Base-by-base conservation (phyloP, 2,797 vertebrate genomes). In the Pangasius macronema region DNA sequence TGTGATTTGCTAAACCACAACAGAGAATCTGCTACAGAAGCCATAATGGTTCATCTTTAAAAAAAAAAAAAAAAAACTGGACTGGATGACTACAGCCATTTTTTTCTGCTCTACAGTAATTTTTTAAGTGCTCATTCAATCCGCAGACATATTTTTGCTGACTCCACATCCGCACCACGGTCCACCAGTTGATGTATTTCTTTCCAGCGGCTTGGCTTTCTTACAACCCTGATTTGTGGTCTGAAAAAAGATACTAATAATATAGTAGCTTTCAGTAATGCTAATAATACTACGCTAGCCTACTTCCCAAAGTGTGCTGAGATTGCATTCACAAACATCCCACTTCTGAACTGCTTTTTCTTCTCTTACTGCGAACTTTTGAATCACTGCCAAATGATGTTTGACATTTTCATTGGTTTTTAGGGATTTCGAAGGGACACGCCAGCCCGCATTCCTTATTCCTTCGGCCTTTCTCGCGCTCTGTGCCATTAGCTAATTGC, bases 401-500 rank as follows among this genome's bases (percentile, higher is more conserved):
- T 5, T 30, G 9, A 30, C 39, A 18, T 82, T 49, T 33, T 20
- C 9, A 1, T 61, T 5, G 8, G 3, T 55, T 77, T 77, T 55
- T 20, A 4, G 27, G 57, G 42, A 7, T 51, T 59, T 53, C 36
- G 14, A 39, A 36, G 57, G n/a, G 86, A 84, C 36, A 33, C 46
- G 36, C 51, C 51, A 42, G 63, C 82, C 82, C 18, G 24, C n/a
- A 13, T 79, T 75, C 55, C 68, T 65, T n/a, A 72, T 72, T 57
- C 42, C 49, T 49, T 61, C 80, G 51, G n/a, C 51, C 83, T 83
- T 3, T 18, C 10, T 82, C 8, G 24, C 39, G 27, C 39, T 67
- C 33, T 81, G 39, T 82, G 92, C 93, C 94, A 95, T 95, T 95
- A 95, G 93, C 94, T 95, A 94, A 96, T 96, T 94, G 93, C 94